Conservation (phyloP, 2,888 invertebrate genomes). For the Acanthosoma haemorrhoidale region DNA sequence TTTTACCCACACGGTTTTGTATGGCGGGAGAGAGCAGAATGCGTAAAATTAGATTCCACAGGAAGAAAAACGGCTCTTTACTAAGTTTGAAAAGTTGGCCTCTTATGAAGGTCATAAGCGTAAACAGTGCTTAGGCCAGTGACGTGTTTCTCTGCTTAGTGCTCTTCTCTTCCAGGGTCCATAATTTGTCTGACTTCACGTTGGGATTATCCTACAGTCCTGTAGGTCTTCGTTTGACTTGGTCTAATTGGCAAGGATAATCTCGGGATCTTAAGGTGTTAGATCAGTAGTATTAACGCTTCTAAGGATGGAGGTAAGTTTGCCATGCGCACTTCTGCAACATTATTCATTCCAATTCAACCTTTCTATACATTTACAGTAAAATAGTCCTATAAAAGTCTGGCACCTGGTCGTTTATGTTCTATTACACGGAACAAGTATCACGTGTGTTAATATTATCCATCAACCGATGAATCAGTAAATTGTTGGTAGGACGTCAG, state of each 20-base stretch:
- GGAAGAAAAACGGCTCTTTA: slow-evolving; percentile 6
- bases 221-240: background rate
- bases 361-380: no score
- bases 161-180: no score
- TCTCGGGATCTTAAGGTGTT: background rate
- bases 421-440: no score
- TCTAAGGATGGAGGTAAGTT: no score
- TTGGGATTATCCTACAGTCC: background rate
- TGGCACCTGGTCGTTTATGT: no score
- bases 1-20: background rate
- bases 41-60: slow-evolving; percentile 22
- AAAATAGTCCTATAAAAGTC: no score
- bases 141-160: background rate
- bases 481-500: no score
- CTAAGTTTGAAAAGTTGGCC: slow-evolving; percentile 9
- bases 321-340: no score
- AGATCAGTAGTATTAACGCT: background rate
- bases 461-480: no score
- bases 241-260: background rate
- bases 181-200: background rate
- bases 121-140: background rate
- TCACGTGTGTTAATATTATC: no score
- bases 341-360: no score
- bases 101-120: background rate
- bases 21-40: background rate